Evolutionary conservation across 1,140 invertebrate genomes (phyloP).

Genomic region (Drosophila tani): DNA sequence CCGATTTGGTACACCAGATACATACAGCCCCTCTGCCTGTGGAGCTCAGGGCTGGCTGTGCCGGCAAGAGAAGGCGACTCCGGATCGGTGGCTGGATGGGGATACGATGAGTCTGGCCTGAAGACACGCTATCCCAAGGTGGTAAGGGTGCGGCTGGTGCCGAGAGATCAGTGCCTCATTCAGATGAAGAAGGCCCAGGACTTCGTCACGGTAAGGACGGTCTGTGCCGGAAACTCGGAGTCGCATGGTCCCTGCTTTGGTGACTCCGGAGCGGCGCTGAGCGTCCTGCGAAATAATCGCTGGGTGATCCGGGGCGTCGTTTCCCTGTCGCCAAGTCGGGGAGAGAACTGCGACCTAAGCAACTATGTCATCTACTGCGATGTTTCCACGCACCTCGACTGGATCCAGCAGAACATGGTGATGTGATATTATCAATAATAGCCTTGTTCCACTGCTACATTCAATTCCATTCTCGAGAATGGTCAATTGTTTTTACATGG

Average conservation of each 20-base stretch:
- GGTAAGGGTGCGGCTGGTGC: slow-evolving; percentile 18
- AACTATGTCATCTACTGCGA: slow-evolving; percentile 12
- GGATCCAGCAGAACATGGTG: slow-evolving; percentile 7
- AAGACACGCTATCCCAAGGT: slow-evolving; percentile 21
- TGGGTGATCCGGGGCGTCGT: slow-evolving; percentile 14
- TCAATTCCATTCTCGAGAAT: no score
- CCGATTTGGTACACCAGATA: slow-evolving; percentile 18
- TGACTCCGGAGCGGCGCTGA: slow-evolving; percentile 16
- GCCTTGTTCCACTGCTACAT: no score
- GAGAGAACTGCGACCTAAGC: slow-evolving; percentile 1
- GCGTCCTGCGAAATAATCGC: slow-evolving; percentile 11
- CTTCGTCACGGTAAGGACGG: slow-evolving; percentile 5
- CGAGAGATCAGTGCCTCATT: slow-evolving; percentile 9
- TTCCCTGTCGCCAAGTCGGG: slow-evolving; percentile 4
- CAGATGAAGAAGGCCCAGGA: slow-evolving; percentile 15
- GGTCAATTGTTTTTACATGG: no score
- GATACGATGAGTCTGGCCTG: not conserved
- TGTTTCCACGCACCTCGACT: slow-evolving; percentile 6
- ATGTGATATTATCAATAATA: not conserved
- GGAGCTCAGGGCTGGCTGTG: not conserved
- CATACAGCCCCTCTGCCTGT: slow-evolving; percentile 16
- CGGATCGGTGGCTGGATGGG: slow-evolving; percentile 16
- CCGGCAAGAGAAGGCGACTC: slow-evolving; percentile 1
- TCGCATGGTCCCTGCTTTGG: slow-evolving; percentile 20
- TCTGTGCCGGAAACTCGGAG: slow-evolving; percentile 6